phyloP scores from a whole-genome alignment of 2,113 vertebrate genomes.

The Lepus timidus region DNA sequence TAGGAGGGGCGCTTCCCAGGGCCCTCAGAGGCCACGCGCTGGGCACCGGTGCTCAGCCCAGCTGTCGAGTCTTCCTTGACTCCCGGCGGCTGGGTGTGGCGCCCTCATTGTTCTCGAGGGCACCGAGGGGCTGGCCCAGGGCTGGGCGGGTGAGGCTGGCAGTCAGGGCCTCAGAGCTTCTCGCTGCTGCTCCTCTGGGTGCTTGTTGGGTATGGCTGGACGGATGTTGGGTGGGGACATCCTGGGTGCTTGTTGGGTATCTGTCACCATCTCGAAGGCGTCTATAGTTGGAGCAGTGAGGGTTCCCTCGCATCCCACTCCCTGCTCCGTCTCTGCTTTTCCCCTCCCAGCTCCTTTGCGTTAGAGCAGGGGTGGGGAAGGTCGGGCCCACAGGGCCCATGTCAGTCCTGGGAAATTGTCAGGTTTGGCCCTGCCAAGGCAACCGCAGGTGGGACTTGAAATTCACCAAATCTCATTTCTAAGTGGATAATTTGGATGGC shows the following conservation, averaged over 20 bases:
- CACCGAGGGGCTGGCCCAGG: neutral
- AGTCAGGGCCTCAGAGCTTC: conserved; percentile 4
- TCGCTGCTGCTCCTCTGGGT: conserved; percentile 39
- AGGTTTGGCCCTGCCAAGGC: too few species aligned
- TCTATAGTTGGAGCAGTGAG: neutral
- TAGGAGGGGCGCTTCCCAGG: conserved; percentile 48
- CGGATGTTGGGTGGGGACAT: too few species aligned
- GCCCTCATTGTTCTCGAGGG: conserved; percentile 48
- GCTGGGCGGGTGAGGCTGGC: conserved; percentile 67
- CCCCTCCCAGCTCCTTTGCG: neutral
- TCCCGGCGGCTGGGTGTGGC: neutral
- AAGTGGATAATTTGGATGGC: too few species aligned
- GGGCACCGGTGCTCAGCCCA: neutral
- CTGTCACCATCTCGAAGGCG: neutral
- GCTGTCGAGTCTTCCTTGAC: neutral
- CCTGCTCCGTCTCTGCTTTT: neutral
- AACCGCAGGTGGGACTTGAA: too few species aligned
- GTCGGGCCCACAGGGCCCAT: too few species aligned
- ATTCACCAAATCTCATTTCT: too few species aligned
- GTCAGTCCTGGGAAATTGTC: too few species aligned
- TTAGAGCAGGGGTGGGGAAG: too few species aligned
- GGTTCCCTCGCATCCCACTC: too few species aligned
- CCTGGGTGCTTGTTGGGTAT: too few species aligned
- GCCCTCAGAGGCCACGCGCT: neutral
- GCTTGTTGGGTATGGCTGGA: neutral